phyloP scores from a whole-genome alignment of 2,888 invertebrate species.

The Aleiodes testaceus region DNA sequence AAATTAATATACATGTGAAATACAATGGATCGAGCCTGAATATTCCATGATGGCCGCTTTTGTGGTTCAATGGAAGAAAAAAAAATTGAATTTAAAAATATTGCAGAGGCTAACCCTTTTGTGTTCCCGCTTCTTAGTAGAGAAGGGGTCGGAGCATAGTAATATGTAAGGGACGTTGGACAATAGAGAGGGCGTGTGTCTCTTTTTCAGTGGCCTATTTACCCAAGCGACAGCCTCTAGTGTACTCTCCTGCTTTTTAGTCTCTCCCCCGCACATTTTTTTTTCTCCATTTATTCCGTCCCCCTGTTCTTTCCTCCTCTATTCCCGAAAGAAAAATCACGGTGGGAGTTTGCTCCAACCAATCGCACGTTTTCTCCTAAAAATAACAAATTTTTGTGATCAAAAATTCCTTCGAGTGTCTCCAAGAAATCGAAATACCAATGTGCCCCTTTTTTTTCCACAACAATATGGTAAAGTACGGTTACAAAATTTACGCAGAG shows the following conservation, averaged over 20 bases:
- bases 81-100: conserved; percentile 53
- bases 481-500: background rate
- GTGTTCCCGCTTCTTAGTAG: conserved; percentile 54
- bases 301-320: conserved; percentile 42
- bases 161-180: conserved; percentile 59
- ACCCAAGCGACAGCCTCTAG: conserved; percentile 67
- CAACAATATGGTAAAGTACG: background rate
- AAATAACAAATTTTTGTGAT: no score
- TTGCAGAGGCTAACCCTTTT: conserved; percentile 65
- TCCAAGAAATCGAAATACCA: background rate
- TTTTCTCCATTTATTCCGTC: conserved; percentile 45
- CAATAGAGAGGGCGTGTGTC: conserved; percentile 72
- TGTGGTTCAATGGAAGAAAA: conserved; percentile 56
- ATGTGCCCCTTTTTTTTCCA: background rate
- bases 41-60: conserved; percentile 68
- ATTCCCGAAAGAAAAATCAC: conserved; percentile 51
- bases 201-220: conserved; percentile 71
- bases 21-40: background rate
- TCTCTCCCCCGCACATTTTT: conserved; percentile 38
- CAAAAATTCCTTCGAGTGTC: no score
- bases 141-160: conserved; percentile 38
- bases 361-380: no score
- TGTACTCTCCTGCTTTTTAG: conserved; percentile 32
- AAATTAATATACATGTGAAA: no score
- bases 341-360: conserved; percentile 62